Percentiles rank a stretch among this genome's conserved stretches.
phyloP scores from a whole-genome alignment of 1,140 invertebrate species.

The Drosophila varians region DNA sequence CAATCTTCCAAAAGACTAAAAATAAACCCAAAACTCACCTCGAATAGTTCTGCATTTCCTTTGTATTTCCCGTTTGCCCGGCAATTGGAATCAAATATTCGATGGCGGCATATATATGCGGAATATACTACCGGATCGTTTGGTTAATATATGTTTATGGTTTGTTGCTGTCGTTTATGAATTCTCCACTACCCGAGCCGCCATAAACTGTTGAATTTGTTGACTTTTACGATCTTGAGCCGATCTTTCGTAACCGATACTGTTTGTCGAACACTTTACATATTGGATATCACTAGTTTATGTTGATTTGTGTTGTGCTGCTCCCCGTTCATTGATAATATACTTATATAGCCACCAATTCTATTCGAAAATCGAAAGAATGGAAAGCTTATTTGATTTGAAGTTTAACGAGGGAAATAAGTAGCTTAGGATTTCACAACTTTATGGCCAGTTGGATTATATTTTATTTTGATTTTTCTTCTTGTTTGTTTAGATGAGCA shows the following conservation, averaged over 20 bases:
- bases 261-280: conserved; percentile 70
- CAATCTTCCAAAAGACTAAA: too few relatives aligned
- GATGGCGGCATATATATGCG: conserved; percentile 24
- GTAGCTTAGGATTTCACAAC: conserved; percentile 67
- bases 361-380: conserved; percentile 12
- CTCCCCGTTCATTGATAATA: conserved; percentile 43
- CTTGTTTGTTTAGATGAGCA: conserved; percentile 44
- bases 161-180: conserved; percentile 44
- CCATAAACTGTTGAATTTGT: conserved; percentile 54
- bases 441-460: conserved; percentile 26
- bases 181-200: conserved; percentile 23
- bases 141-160: conserved; percentile 36
- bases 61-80: conserved; percentile 37
- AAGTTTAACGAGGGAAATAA: conserved; percentile 53
- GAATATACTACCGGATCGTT: conserved; percentile 32
- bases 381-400: conserved; percentile 25
- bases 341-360: conserved; percentile 11
- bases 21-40: conserved; percentile 56
- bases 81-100: conserved; percentile 42
- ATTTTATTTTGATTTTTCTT: conserved; percentile 27
- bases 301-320: conserved; percentile 62
- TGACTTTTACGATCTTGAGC: conserved; percentile 64
- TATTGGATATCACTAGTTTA: conserved; percentile 68
- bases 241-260: conserved; percentile 37
- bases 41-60: conserved; percentile 68